Evolutionary conservation across 53 echinoderm and acorn worm genomes (phyloP).

Genomic region (Stichopus horrens): DNA sequence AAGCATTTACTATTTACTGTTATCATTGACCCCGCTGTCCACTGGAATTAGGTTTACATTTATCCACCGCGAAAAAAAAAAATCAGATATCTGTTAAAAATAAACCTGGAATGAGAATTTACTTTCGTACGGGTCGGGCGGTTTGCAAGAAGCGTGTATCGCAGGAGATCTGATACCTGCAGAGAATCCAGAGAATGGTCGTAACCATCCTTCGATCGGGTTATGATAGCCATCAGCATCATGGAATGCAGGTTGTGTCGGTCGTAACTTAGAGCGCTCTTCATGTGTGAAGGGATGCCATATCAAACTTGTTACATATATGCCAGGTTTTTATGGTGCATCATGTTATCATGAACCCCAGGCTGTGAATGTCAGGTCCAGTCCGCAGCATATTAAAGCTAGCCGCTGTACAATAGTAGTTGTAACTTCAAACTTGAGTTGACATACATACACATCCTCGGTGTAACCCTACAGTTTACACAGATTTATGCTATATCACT

Average conservation of each 20-base stretch:
- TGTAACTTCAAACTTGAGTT: too few relatives aligned
- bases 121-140: background rate
- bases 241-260: background rate
- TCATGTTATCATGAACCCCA: too few relatives aligned
- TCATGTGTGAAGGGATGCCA: too few relatives aligned
- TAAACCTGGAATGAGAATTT: background rate
- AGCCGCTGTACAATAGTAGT: too few relatives aligned
- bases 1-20: background rate
- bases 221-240: background rate
- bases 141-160: background rate
- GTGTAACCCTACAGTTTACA: too few relatives aligned
- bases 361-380: too few relatives aligned
- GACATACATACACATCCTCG: too few relatives aligned
- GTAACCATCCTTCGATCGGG: background rate
- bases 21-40: background rate
- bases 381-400: too few relatives aligned
- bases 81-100: background rate
- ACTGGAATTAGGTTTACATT: background rate
- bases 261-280: too few relatives aligned
- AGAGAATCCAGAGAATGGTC: background rate
- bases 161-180: background rate
- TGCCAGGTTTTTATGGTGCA: too few relatives aligned
- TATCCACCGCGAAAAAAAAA: background rate
- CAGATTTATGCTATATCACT: too few relatives aligned
- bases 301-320: too few relatives aligned